Evolutionary conservation across 2,797 vertebrate genomes (phyloP).

Genomic region (Prunella strophiata): DNA sequence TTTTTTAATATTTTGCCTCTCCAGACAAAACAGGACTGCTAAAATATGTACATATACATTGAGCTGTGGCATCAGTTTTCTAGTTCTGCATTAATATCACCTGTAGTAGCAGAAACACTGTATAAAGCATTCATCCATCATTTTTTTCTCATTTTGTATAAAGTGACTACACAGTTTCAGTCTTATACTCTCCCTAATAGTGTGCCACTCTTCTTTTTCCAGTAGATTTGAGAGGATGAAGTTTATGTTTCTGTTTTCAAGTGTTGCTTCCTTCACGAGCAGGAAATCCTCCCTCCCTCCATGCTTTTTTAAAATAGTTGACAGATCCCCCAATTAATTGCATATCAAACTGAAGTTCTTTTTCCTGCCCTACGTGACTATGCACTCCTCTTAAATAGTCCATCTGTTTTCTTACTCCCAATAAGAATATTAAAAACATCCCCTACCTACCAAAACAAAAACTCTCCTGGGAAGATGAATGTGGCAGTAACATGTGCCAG

Average conservation of each 20-base stretch:
- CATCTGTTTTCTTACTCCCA: not conserved
- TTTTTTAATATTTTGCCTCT: not conserved
- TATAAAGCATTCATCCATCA: not conserved
- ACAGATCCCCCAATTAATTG: slow-evolving; percentile 13
- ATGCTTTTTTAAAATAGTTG: slow-evolving; percentile 35
- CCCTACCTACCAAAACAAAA: slow-evolving; percentile 13
- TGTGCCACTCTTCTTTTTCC: not conserved
- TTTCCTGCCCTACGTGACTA: slow-evolving; percentile 43
- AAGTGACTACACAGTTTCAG: not conserved
- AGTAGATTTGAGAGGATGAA: slow-evolving; percentile 4
- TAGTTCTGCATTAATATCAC: not conserved
- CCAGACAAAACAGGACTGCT: not conserved
- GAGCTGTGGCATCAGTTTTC: not conserved
- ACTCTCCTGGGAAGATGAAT: not conserved
- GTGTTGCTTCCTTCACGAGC: slow-evolving; percentile 22
- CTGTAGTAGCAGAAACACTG: not conserved
- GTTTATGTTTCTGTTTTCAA: slow-evolving; percentile 51
- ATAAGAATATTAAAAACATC: slow-evolving; percentile 10
- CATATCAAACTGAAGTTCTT: slow-evolving; percentile 39
- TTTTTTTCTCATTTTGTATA: not conserved
- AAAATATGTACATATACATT: not conserved
- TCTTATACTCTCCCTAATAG: not conserved
- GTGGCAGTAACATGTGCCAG: not conserved
- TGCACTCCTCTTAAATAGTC: not conserved
- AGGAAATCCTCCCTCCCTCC: slow-evolving; percentile 56